Conservation (phyloP, 2,888 invertebrate species). For the Nebria brevicollis region DNA sequence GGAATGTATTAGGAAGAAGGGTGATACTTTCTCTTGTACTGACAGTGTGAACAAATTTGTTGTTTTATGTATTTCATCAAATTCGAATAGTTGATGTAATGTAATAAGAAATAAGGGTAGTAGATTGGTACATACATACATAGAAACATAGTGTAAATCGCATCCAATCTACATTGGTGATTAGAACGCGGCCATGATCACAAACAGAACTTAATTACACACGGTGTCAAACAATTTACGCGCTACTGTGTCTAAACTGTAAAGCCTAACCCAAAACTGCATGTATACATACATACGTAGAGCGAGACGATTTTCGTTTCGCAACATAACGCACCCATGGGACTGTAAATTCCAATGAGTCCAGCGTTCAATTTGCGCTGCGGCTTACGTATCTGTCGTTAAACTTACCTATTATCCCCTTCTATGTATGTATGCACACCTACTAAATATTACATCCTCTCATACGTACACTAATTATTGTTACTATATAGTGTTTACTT, state of each 20-base stretch:
- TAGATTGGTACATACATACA: too few species aligned
- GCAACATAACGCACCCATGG: background rate
- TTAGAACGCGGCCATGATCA: background rate
- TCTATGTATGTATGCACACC: too few species aligned
- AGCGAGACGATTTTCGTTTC: background rate
- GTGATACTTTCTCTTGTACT: too few species aligned
- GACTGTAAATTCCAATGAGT: background rate
- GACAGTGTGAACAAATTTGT: too few species aligned
- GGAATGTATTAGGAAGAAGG: too few species aligned
- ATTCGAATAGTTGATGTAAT: too few species aligned
- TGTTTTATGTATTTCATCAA: too few species aligned
- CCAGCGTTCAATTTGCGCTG: background rate
- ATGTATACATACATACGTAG: background rate
- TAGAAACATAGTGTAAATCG: background rate
- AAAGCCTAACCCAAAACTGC: background rate
- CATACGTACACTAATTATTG: too few species aligned
- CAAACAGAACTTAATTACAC: background rate
- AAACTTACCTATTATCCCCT: background rate
- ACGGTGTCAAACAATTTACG: background rate
- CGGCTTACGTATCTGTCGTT: background rate
- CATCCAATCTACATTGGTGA: background rate
- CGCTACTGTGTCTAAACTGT: background rate
- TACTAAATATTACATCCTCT: too few species aligned
- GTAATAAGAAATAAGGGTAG: too few species aligned
- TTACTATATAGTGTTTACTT: too few species aligned